Base-by-base conservation (phyloP, 2,797 vertebrate species). In the Alauda arvensis region DNA sequence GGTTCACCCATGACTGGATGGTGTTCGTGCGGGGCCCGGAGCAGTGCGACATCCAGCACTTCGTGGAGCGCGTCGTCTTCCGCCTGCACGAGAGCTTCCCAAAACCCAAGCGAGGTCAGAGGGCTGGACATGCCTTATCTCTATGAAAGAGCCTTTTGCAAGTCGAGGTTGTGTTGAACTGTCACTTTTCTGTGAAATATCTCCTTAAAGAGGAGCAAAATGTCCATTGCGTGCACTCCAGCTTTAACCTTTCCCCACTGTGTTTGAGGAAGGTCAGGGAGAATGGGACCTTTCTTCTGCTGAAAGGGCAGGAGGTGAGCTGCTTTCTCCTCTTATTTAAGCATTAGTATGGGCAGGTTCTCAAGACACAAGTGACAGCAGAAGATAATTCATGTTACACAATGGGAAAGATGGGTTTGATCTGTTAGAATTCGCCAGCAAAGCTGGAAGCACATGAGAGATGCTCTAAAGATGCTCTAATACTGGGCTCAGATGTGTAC, bases 1-100 rank as follows among this genome's bases (percentile, higher is more conserved):
- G 99, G 33, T 99, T 99, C 95, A 99, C 99, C 74, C 99, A 99
- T 6, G 99, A 99, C 97, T 99, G 99, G 99, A 99, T 99, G 99
- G 99, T 99, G 94, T 99, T 99, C 49, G 99, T 99, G 63, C 98
- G 99, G 8, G 99, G 99, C 62, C 99, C 99, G 0, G 99, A 99
- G 96, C 98, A 98, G 45, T 98, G 98, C 15, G 98, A 99, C 95
- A 99, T 99, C 95, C 99, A 99, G 97, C 99, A 99, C 96, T 99
- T 99, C 91, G 98, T 99, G 96, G 99, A 99, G 86, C 99, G 97
- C 95, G 99, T 99, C 49, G 98, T 99, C 96, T 99, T 99, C 96
- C 97, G 98, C 77, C 98, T 99, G 76, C 99, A 99, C 14, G 99
- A 99, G 95, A 99, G 99, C 97, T 99, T 99, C 97, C 98, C 99